Conservation (phyloP, 2,797 vertebrate species). For the Tiaroga cobitis region DNA sequence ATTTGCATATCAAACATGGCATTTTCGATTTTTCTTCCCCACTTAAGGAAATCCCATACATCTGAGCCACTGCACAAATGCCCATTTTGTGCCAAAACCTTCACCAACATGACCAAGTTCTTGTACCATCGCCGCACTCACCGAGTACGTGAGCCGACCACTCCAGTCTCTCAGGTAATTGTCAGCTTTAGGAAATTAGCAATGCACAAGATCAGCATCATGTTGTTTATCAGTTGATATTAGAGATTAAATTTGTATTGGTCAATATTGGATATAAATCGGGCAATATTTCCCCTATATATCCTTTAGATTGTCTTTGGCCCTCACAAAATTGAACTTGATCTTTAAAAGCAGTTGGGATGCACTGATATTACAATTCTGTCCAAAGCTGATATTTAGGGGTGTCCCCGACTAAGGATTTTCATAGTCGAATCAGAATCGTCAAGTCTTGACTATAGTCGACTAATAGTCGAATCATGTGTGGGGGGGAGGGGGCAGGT, state of each 20-base stretch:
- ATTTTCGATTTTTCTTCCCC: neutral
- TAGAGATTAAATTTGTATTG: neutral
- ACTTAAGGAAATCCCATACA: slow-evolving; percentile 84
- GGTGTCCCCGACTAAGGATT: no score
- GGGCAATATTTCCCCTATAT: neutral
- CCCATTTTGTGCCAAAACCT: slow-evolving; percentile 88
- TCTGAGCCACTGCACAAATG: slow-evolving; percentile 89
- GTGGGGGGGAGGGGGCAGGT: no score
- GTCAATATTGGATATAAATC: neutral
- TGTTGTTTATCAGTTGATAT: neutral
- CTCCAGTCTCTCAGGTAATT: slow-evolving; percentile 67
- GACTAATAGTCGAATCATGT: no score
- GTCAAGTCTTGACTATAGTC: no score
- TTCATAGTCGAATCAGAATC: no score
- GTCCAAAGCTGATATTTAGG: neutral
- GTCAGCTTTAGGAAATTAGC: neutral
- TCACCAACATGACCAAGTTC: slow-evolving; percentile 95
- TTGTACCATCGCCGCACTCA: slow-evolving; percentile 90
- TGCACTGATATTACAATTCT: neutral
- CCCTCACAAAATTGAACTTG: neutral
- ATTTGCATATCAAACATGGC: neutral
- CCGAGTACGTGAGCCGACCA: slow-evolving; percentile 53
- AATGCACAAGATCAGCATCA: neutral
- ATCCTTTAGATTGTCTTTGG: neutral
- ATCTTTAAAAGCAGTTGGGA: neutral